Conservation (phyloP, 2,797 vertebrate genomes). For the Myotis vivesi region DNA sequence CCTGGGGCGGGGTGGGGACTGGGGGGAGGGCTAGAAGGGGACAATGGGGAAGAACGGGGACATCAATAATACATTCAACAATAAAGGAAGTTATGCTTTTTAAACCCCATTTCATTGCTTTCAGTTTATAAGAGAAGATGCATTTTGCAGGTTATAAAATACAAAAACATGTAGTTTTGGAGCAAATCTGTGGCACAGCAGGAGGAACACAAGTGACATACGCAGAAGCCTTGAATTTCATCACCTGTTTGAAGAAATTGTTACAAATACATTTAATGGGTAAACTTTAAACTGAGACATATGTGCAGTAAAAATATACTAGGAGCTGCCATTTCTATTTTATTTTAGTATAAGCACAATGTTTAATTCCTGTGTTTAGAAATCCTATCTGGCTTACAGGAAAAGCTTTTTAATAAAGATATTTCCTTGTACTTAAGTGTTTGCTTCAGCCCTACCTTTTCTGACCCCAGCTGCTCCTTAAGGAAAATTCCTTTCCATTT, state of each 20-base stretch:
- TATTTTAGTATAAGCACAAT: not conserved
- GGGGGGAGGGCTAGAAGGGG: too few relatives aligned
- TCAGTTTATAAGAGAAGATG: constrained; percentile 23
- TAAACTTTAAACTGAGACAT: not conserved
- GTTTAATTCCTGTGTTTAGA: too few relatives aligned
- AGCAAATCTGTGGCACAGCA: not conserved
- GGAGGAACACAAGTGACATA: not conserved
- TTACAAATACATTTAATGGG: not conserved
- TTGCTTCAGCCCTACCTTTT: not conserved
- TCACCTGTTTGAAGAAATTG: not conserved
- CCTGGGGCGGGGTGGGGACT: too few relatives aligned
- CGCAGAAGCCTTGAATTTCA: not conserved
- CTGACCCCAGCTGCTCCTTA: not conserved
- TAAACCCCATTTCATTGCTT: not conserved
- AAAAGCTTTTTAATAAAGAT: not conserved
- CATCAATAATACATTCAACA: too few relatives aligned
- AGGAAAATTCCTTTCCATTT: not conserved
- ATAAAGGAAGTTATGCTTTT: not conserved
- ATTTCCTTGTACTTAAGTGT: not conserved
- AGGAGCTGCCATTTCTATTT: not conserved
- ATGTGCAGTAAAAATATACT: not conserved
- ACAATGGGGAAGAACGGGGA: too few relatives aligned
- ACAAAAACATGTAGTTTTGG: not conserved
- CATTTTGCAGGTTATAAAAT: not conserved
- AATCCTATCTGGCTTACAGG: not conserved